Base-by-base conservation (phyloP, 2,797 vertebrate genomes). In the Labroides dimidiatus region DNA sequence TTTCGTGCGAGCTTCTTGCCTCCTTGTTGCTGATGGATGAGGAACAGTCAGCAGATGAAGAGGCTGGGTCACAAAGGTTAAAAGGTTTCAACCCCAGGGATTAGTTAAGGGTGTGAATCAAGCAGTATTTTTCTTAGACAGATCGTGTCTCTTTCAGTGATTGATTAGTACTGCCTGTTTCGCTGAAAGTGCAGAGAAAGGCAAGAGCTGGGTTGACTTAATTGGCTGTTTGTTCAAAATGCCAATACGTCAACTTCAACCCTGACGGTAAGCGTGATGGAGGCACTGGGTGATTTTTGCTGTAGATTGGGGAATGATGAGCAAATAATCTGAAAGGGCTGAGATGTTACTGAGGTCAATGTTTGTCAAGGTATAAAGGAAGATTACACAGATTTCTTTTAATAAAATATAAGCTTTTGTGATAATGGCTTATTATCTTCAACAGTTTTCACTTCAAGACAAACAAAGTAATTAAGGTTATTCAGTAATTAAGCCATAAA, bases 1-100 rank as follows among this genome's bases (percentile, higher is more conserved):
- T 74, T 78, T 65, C 47, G 56, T 77, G 65, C 39, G 6, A 80
- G 59, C 55, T 12, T 21, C 37, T 4, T 30, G 48, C 55, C 37
- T 67, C 44, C 61, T 63, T 81, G 66, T 45, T 45, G 48, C 77
- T 84, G 77, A 88, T 75, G 65, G 75, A 90, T 77, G 72, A 80
- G 49, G 42, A 36, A 39, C 45, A 6, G 19, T 76, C 69, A 67
- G 59, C 27, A 79, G 67, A 84, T 84, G 64, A 82, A 74, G 65
- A 60, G 44, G 47, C 48, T 33, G 66, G 72, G 64, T 80, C 74
- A 55, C 45, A 47, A 10, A 74, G 75, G 72, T 84, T 56, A 88
- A 65, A 48, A 80, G 72, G 81, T 78, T 73, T 69, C 44, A 37
- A 45, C 69, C 63, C 50, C 10, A 15, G 72, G 75, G 82, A 87